Conservation (phyloP, 64 coral and sea anemone species). For the Dendronephthya gigantea region DNA sequence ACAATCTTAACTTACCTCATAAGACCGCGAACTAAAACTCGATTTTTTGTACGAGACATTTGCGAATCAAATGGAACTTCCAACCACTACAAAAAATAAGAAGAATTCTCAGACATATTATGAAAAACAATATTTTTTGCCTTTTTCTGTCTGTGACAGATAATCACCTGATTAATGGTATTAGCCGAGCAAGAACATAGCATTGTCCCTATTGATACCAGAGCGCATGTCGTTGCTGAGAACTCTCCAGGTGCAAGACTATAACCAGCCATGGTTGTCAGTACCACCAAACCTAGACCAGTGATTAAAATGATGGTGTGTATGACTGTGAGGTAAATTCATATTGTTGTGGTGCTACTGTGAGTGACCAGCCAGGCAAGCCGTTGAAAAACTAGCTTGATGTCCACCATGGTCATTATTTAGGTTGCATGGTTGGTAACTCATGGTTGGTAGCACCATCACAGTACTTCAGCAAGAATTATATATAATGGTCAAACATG, state of each 20-base stretch:
- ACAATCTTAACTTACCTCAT: too few species aligned
- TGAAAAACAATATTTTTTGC: not conserved
- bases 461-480: not conserved
- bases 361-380: too few species aligned
- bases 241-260: slow-evolving; percentile 62
- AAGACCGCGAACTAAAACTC: slow-evolving; percentile 69
- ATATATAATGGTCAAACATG: not conserved
- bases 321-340: not conserved
- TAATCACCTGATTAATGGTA: slow-evolving; percentile 77
- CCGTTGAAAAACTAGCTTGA: too few species aligned
- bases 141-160: not conserved
- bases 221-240: slow-evolving; percentile 53
- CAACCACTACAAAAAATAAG: slow-evolving; percentile 54
- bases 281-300: slow-evolving; percentile 57
- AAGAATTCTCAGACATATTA: not conserved
- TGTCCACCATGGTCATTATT: too few species aligned
- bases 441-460: too few species aligned
- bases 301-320: not conserved
- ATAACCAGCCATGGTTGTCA: slow-evolving; percentile 91
- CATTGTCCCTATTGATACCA: slow-evolving; percentile 63
- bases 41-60: slow-evolving; percentile 85
- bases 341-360: too few species aligned
- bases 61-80: slow-evolving; percentile 99
- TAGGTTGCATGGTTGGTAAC: too few species aligned
- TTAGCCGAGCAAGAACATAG: slow-evolving; percentile 90